Conservation (phyloP, 1,140 invertebrate genomes). For the Yoshiicerus persimilis region DNA sequence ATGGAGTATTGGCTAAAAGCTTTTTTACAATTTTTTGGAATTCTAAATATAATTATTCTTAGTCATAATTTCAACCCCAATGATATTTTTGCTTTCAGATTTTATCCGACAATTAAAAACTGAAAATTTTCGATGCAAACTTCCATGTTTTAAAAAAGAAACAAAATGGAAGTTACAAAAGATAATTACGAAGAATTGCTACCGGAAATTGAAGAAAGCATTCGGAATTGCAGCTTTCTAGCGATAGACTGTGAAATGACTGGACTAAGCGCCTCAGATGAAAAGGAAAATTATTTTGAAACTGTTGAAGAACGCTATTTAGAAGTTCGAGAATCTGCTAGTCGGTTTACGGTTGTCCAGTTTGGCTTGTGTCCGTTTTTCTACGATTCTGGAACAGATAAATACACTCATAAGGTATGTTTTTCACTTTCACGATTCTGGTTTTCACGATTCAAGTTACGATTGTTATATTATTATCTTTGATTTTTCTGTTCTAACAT, state of each 20-base stretch:
- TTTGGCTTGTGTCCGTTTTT: conserved; percentile 58
- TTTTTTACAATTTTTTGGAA: too few species aligned
- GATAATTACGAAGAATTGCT: conserved; percentile 52
- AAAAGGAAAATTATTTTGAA: conserved; percentile 55
- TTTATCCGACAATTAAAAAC: neutral
- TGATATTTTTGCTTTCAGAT: too few species aligned
- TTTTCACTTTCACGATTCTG: too few species aligned
- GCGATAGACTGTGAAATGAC: conserved; percentile 54
- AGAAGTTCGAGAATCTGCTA: conserved; percentile 53
- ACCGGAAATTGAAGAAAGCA: conserved; percentile 50
- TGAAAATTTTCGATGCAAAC: neutral
- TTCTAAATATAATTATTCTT: too few species aligned
- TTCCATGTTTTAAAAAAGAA: neutral
- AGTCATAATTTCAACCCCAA: too few species aligned
- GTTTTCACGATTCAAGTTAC: neutral
- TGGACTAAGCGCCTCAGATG: conserved; percentile 41
- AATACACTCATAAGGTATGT: conserved; percentile 48
- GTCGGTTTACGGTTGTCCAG: conserved; percentile 57
- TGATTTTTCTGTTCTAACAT: neutral
- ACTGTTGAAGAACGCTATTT: conserved; percentile 56
- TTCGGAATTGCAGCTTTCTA: conserved; percentile 53
- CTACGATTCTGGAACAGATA: conserved; percentile 51
- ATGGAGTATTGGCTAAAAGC: too few species aligned
- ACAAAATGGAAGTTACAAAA: neutral
- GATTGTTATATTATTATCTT: too few species aligned